Percentiles rank a stretch among this genome's conserved stretches.
Conservation (phyloP, 2,113 vertebrate genomes). For the Petromus typicus region DNA sequence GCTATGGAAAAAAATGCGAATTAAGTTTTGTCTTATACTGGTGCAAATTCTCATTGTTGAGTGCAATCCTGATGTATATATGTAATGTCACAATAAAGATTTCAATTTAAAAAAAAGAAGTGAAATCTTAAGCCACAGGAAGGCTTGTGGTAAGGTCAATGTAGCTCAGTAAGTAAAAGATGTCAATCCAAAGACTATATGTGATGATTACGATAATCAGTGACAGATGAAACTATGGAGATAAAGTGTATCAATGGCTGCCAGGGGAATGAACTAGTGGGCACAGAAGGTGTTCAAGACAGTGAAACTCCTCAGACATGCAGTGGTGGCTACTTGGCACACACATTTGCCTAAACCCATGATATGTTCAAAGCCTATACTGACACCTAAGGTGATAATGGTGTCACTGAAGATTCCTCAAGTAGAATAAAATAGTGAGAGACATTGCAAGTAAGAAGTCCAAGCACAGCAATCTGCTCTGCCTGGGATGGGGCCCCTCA, state of each 20-base stretch:
- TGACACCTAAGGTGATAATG: background rate
- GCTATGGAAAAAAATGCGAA: no score
- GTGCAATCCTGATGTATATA: no score
- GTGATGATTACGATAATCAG: background rate
- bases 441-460: background rate
- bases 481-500: background rate
- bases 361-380: background rate
- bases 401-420: background rate
- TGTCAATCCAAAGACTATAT: background rate
- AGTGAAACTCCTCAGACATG: background rate
- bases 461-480: no score
- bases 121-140: background rate
- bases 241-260: background rate
- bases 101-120: no score
- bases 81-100: no score
- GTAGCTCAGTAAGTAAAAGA: no score
- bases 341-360: background rate
- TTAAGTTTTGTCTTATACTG: no score
- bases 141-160: background rate
- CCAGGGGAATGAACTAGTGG: no score
- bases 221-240: background rate
- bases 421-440: background rate
- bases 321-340: background rate
- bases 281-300: background rate
- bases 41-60: no score